These are phyloP conservation scores for Penaeus vannamei DNA, from an alignment of 1,140 invertebrate genomes.

Conservation along the genomic window DNA sequence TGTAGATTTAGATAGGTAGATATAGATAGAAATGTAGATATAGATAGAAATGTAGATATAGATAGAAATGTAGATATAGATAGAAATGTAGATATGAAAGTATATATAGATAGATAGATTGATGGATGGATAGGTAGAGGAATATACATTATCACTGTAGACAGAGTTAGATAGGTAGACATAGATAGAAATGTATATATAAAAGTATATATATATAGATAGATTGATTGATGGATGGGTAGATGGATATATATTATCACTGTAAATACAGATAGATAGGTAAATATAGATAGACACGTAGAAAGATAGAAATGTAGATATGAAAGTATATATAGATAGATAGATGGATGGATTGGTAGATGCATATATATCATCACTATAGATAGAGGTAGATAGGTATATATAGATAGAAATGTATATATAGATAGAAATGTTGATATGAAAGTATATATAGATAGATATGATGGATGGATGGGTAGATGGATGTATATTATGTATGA, in stretches of 20 bases:
- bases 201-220: conserved; percentile 3
- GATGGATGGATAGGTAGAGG: neutral
- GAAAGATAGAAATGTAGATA: conserved; percentile 24
- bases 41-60: conserved; percentile 39
- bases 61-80: conserved; percentile 11
- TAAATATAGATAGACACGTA: conserved; percentile 5
- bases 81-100: conserved; percentile 11
- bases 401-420: neutral
- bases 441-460: neutral
- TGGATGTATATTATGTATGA: neutral
- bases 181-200: neutral
- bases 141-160: neutral
- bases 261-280: conserved; percentile 38
- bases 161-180: neutral
- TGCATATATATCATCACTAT: neutral
- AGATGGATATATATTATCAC: neutral
- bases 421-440: neutral
- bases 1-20: neutral
- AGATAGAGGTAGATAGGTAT: neutral
- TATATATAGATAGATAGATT: neutral
- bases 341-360: conserved; percentile 5
- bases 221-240: neutral
- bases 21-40: conserved; percentile 1
- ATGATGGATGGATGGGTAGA: neutral
- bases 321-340: neutral